phyloP scores from a whole-genome alignment of 2,888 invertebrate genomes.

The Ormyrus pomaceus region DNA sequence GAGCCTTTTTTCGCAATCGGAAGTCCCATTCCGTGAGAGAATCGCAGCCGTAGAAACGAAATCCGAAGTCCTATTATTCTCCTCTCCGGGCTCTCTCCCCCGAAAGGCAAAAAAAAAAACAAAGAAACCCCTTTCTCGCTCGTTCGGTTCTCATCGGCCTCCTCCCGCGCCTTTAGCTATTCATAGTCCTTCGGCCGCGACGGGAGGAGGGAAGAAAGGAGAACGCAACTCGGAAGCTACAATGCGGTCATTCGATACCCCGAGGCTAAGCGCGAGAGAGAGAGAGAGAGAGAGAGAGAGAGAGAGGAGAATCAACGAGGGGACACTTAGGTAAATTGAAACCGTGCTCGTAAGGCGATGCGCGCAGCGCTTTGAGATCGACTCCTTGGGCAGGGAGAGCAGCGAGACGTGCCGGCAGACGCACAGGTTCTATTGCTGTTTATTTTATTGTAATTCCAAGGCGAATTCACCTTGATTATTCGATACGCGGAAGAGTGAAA shows the following conservation, averaged over 20 bases:
- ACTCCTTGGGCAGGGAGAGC: conserved; percentile 21
- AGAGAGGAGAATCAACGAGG: conserved; percentile 25
- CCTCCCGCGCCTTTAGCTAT: conserved; percentile 12
- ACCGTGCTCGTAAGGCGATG: conserved; percentile 61
- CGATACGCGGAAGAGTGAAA: too few species aligned
- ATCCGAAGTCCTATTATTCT: conserved; percentile 47
- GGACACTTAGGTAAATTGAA: conserved; percentile 63
- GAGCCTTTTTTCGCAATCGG: conserved; percentile 35
- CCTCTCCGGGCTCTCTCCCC: neutral
- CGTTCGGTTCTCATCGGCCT: neutral
- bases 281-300: conserved; percentile 34
- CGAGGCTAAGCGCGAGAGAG: conserved; percentile 8
- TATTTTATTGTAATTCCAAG: too few species aligned
- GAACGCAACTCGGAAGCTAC: conserved; percentile 34
- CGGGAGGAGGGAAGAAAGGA: conserved; percentile 1
- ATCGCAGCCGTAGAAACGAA: conserved; percentile 54
- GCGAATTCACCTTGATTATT: too few species aligned
- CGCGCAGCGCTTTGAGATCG: conserved; percentile 53
- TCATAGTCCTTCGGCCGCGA: conserved; percentile 21
- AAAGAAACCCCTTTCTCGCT: neutral
- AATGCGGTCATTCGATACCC: conserved; percentile 53
- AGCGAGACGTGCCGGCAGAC: neutral
- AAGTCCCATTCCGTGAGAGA: conserved; percentile 37
- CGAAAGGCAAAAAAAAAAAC: conserved; percentile 3
- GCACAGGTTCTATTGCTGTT: conserved; percentile 5